phyloP scores from a whole-genome alignment of 2,888 invertebrate genomes.

The Phengaris alcon region DNA sequence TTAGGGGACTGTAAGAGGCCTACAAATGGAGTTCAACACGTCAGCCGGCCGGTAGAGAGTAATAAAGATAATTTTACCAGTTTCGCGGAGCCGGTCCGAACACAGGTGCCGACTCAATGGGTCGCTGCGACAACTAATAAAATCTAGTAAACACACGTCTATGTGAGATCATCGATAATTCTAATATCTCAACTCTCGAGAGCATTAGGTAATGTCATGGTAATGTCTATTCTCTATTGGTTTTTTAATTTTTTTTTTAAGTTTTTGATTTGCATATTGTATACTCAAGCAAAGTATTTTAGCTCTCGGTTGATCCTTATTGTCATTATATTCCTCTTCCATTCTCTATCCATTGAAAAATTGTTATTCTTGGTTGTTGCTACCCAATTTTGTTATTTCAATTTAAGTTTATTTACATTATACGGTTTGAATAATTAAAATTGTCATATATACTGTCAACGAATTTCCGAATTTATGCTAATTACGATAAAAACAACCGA shows the following conservation, averaged over 20 bases:
- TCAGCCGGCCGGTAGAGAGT: conserved; percentile 44
- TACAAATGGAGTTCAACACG: conserved; percentile 43
- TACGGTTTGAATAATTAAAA: background rate
- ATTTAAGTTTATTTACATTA: background rate
- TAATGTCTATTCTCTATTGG: background rate
- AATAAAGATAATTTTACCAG: conserved; percentile 61
- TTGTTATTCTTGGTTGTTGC: background rate
- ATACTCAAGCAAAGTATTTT: background rate
- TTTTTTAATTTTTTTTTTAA: background rate
- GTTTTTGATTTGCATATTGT: background rate
- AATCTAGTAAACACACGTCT: conserved; percentile 43
- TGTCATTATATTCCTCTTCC: background rate
- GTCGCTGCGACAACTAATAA: conserved; percentile 46
- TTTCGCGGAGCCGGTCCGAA: conserved; percentile 66
- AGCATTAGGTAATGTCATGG: conserved; percentile 29
- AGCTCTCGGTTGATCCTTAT: background rate
- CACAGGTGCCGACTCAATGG: conserved; percentile 65
- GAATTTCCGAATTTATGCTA: background rate
- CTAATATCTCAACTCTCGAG: conserved; percentile 37
- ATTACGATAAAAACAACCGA: background rate
- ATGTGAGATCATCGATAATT: conserved; percentile 49
- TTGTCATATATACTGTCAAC: background rate
- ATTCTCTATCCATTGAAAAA: background rate
- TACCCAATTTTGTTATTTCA: background rate
- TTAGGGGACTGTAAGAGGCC: conserved; percentile 2